phyloP scores from a whole-genome alignment of 2,113 vertebrate species.

The Megalops atlanticus region DNA sequence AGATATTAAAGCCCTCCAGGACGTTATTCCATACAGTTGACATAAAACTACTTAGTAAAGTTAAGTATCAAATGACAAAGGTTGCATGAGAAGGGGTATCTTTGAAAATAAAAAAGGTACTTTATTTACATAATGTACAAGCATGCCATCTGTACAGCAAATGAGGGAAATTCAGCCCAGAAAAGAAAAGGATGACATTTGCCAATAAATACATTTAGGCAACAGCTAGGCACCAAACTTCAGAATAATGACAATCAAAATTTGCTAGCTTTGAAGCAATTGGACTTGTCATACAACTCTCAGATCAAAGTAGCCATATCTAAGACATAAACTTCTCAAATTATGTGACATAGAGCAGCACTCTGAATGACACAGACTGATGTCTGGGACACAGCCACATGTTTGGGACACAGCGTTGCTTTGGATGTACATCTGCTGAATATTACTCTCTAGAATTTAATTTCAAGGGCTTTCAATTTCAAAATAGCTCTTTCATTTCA shows the following conservation, averaged over 20 bases:
- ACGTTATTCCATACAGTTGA: too few relatives aligned
- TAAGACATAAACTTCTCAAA: neutral
- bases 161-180: too few relatives aligned
- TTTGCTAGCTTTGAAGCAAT: neutral
- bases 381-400: neutral
- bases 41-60: too few relatives aligned
- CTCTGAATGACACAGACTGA: neutral
- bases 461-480: neutral
- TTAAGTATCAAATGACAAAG: too few relatives aligned
- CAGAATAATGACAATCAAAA: neutral
- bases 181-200: neutral
- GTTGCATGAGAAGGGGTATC: too few relatives aligned
- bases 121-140: neutral
- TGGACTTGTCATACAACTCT: neutral
- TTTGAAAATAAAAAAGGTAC: neutral
- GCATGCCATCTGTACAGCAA: too few relatives aligned
- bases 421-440: neutral
- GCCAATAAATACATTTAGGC: neutral
- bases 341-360: neutral
- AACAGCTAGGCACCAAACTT: neutral
- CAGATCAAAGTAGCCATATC: neutral
- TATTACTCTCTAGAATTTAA: neutral
- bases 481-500: conserved; percentile 8
- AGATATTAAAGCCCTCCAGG: too few relatives aligned
- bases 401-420: neutral